Percentiles rank a stretch among this genome's conserved stretches.
phyloP scores from a whole-genome alignment of 2,113 vertebrate genomes.

The Phaethornis superciliosus region DNA sequence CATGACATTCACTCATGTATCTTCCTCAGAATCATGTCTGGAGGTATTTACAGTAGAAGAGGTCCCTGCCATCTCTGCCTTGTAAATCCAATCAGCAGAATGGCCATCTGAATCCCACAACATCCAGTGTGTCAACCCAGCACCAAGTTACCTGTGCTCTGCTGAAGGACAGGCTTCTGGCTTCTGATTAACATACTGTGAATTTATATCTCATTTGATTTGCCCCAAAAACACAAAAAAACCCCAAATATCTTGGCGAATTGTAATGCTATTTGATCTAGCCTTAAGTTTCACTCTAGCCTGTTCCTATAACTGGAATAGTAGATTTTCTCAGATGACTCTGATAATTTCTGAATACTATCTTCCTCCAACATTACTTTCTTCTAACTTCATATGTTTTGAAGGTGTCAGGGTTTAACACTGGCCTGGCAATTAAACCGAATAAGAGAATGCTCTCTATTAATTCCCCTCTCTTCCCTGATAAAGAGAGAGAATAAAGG shows the following conservation, averaged over 20 bases:
- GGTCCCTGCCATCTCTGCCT: background rate
- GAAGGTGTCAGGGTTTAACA: too few species aligned
- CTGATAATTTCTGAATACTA: background rate
- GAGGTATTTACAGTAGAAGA: background rate
- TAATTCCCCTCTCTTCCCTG: too few species aligned
- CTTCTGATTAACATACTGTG: background rate
- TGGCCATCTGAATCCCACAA: background rate
- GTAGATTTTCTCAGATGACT: background rate
- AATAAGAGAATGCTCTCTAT: too few species aligned
- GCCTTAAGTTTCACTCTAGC: background rate
- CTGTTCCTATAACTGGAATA: background rate
- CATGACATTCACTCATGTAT: rapidly evolving
- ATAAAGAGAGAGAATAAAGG: too few species aligned
- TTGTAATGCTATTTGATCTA: background rate
- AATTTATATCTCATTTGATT: background rate
- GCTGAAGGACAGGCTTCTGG: background rate
- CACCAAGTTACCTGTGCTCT: rapidly evolving
- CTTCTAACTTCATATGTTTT: background rate
- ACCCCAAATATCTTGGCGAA: background rate
- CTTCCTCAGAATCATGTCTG: background rate
- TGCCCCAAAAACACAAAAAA: background rate
- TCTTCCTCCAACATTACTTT: rapidly evolving
- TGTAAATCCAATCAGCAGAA: background rate
- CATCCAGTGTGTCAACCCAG: rapidly evolving
- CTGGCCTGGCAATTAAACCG: too few species aligned